Base-by-base conservation (phyloP, 1,140 invertebrate species). In the Drosophila orena region DNA sequence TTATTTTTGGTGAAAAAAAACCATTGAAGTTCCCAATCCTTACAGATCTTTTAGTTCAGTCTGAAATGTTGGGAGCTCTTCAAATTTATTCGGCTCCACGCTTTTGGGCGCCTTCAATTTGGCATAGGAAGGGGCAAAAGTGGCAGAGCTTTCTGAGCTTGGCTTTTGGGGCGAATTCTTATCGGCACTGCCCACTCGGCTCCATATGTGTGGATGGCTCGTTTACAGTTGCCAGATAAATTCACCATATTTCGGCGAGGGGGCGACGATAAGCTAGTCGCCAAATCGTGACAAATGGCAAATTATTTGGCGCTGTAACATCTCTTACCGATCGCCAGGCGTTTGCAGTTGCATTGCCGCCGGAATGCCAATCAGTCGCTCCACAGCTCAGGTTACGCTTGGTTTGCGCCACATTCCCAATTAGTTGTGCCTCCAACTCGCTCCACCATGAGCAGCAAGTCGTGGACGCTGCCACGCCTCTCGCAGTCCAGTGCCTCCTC, bases 241-340 rank as follows among this genome's bases (percentile, higher is more conserved):
- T 65, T 52, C 52, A 42, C 42, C 44, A 57, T 47, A 65, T 38
- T 38, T 14, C 15, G 43, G 37, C 27, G 46, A 44, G 40, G 40
- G 30, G 4, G 24, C 49, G 17, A 15, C 65, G 58, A 75, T 83
- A 75, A 75, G 50, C 53, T 49, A 46, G 40, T 38, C 56, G 57
- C 49, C 30, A 77, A 85, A 47, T 83, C 84, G 84, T 89, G 84
- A 89, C 84, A 75, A 78, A 80, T 69, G 71, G 80, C 61, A 69
- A 71, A 84, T 90, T 66, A 34, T 65, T 89, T 61, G 14, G 55
- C 53, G 40, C 44, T 68, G 15, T 53, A 69, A 47, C 73, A 74
- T 74, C 59, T 60, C 44, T 20, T 37, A 27, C 43, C 24, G 40
- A 54, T 53, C 61, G 46, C 12, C 50, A 47, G 52, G 46, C 47